Conservation (phyloP, 2,113 vertebrate species). For the Entomyzon cyanotis region DNA sequence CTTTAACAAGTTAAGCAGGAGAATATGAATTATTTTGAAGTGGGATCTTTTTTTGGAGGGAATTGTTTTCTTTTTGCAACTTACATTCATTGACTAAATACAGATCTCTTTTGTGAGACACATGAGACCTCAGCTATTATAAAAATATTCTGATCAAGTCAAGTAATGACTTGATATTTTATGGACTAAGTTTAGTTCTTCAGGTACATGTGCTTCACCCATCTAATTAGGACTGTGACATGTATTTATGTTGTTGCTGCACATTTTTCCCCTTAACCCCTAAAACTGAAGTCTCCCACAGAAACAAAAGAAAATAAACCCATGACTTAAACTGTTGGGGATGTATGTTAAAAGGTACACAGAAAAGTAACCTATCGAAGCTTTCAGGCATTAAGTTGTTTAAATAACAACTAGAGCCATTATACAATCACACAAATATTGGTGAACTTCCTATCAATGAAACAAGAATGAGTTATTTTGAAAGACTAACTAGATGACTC, state of each 20-base stretch:
- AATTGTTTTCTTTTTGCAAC: background rate
- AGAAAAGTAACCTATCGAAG: fast-evolving
- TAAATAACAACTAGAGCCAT: background rate
- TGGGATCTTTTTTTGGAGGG: background rate
- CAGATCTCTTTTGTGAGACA: background rate
- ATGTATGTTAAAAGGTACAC: background rate
- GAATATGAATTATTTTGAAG: background rate
- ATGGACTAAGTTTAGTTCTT: background rate
- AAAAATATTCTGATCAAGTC: background rate
- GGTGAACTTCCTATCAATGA: background rate
- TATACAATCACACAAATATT: background rate
- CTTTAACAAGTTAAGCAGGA: background rate
- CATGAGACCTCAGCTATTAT: background rate
- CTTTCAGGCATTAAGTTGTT: background rate
- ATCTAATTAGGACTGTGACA: background rate
- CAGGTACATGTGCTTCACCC: background rate
- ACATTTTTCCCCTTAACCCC: background rate
- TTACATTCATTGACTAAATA: background rate
- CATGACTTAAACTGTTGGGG: background rate
- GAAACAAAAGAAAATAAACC: background rate
- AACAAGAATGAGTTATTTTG: background rate
- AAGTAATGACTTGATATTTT: background rate
- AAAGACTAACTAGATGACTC: background rate
- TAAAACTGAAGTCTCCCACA: background rate
- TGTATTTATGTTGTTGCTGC: background rate